Evolutionary conservation across 2,888 invertebrate species (phyloP).

Genomic region (Lepidocyrtinus sp.): DNA sequence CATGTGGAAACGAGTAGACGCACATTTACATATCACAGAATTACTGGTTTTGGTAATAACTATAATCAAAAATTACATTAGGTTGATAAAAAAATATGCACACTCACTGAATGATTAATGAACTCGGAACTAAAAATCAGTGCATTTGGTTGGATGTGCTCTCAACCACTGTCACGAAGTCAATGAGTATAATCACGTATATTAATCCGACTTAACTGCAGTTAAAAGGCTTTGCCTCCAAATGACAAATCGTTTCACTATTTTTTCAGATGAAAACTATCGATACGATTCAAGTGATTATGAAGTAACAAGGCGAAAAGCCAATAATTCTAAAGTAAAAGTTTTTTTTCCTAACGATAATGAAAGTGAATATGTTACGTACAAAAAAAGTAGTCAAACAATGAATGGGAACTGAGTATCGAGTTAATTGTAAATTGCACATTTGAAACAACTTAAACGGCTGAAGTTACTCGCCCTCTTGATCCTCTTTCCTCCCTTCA

Average conservation of each 20-base stretch:
- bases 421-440: too few species aligned
- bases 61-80: neutral
- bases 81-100: neutral
- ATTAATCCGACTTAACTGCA: neutral
- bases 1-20: neutral
- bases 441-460: too few species aligned
- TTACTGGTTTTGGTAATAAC: neutral
- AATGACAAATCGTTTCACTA: conserved; percentile 45
- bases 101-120: neutral
- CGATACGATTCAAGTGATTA: conserved; percentile 30
- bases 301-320: conserved; percentile 19
- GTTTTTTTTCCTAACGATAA: neutral
- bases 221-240: neutral
- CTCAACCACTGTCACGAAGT: neutral
- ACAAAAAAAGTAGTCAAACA: too few species aligned
- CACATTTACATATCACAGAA: neutral
- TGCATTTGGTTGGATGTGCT: neutral
- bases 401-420: too few species aligned
- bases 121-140: neutral
- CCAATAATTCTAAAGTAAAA: neutral
- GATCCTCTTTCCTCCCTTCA: neutral
- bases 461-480: neutral
- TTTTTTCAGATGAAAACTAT: conserved; percentile 36
- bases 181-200: neutral
- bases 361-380: too few species aligned